A percentile compares a stretch with the other conserved stretches of the same genome.
Evolutionary conservation across 2,797 vertebrate genomes (phyloP).

Genomic region (Mallotus villosus): DNA sequence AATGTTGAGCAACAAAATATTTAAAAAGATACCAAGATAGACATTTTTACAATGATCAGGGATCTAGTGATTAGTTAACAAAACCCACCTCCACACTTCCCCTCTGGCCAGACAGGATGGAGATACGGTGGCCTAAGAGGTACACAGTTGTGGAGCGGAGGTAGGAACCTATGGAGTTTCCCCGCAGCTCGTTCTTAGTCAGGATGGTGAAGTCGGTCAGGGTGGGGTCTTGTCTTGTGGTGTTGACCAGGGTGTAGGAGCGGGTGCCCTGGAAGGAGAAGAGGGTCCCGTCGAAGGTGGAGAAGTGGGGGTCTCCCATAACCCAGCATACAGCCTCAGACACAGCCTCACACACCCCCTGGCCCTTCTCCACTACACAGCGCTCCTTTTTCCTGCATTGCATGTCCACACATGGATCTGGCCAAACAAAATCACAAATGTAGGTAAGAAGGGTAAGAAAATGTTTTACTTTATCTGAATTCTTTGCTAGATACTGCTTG

Average conservation of each 20-base stretch:
- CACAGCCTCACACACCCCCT: conserved; percentile 59
- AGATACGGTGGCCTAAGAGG: conserved; percentile 39
- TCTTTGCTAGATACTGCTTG: no score
- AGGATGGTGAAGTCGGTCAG: conserved; percentile 48
- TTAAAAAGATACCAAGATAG: neutral
- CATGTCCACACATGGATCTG: conserved; percentile 68
- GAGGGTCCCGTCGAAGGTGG: conserved; percentile 70
- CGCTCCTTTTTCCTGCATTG: conserved; percentile 71
- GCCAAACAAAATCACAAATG: neutral
- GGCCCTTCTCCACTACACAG: conserved; percentile 58
- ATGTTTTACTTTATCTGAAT: neutral
- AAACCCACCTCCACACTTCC: conserved; percentile 51
- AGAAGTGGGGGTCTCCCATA: conserved; percentile 62
- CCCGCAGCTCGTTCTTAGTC: conserved; percentile 51
- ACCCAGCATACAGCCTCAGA: conserved; percentile 67
- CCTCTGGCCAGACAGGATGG: conserved; percentile 24
- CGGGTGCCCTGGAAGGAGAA: conserved; percentile 68
- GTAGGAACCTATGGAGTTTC: conserved; percentile 38
- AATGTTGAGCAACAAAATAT: neutral
- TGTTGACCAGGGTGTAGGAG: conserved; percentile 63
- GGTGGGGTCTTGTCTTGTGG: conserved; percentile 30
- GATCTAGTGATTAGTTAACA: neutral
- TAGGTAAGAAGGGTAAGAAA: neutral
- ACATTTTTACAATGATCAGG: neutral
- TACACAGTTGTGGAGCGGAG: conserved; percentile 40